These are phyloP conservation scores for Palaemon carinicauda DNA, from an alignment of 1,140 invertebrate species.

Conservation along the genomic window DNA sequence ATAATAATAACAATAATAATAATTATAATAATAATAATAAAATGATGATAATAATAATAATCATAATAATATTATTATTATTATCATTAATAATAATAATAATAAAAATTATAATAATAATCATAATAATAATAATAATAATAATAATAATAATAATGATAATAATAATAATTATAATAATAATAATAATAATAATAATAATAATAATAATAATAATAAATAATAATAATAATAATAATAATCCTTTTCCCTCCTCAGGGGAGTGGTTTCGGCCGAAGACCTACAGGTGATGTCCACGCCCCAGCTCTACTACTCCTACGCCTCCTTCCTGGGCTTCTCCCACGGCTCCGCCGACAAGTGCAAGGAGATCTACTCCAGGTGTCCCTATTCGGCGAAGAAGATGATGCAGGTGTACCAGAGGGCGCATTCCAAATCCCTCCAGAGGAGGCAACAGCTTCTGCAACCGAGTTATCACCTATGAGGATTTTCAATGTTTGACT, in stretches of 20 bases:
- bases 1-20: too few species aligned
- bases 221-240: not conserved
- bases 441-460: not conserved
- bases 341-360: not conserved
- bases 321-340: slow-evolving; percentile 10
- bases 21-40: too few species aligned
- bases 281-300: slow-evolving; percentile 15
- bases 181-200: too few species aligned
- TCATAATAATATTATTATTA: too few species aligned
- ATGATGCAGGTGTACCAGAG: slow-evolving; percentile 31
- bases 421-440: not conserved
- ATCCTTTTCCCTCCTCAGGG: not conserved
- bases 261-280: slow-evolving; percentile 6
- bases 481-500: too few species aligned
- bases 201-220: too few species aligned
- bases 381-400: slow-evolving; percentile 20
- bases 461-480: not conserved
- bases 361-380: slow-evolving; percentile 1
- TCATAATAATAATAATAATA: too few species aligned
- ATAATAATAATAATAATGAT: too few species aligned
- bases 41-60: too few species aligned
- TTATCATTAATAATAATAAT: too few species aligned
- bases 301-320: slow-evolving; percentile 27
- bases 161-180: too few species aligned
- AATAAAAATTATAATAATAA: too few species aligned